Percentiles rank a stretch among this genome's conserved stretches.
Evolutionary conservation across 2,113 vertebrate genomes (phyloP).

Genomic region (Pterophyllum scalare): DNA sequence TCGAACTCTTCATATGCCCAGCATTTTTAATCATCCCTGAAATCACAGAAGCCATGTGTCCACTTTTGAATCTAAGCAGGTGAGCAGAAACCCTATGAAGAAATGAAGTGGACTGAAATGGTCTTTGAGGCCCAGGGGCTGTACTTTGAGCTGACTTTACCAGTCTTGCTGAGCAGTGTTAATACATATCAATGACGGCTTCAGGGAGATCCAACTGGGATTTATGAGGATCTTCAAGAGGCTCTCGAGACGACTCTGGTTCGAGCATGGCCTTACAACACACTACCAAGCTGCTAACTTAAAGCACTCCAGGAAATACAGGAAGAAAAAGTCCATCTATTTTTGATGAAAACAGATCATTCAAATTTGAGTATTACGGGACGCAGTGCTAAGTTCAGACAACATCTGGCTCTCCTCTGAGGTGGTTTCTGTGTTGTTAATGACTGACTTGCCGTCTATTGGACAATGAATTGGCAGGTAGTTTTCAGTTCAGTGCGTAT

Average conservation of each 20-base stretch:
- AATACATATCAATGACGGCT: slow-evolving; percentile 53
- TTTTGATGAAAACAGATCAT: not conserved
- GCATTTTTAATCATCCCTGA: slow-evolving; percentile 14
- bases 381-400: not conserved
- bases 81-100: slow-evolving; percentile 32
- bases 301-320: not conserved
- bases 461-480: not conserved
- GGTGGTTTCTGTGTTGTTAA: not conserved
- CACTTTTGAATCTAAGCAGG: slow-evolving; percentile 29
- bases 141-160: slow-evolving; percentile 37
- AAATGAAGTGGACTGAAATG: slow-evolving; percentile 25
- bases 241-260: slow-evolving; percentile 29
- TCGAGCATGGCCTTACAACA: slow-evolving; percentile 11
- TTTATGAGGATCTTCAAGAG: slow-evolving; percentile 52
- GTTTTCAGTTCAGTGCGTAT: not conserved
- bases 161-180: slow-evolving; percentile 50
- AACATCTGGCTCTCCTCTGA: not conserved
- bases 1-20: slow-evolving; percentile 32
- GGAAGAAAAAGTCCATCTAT: not conserved
- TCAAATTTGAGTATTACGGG: not conserved
- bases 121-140: slow-evolving; percentile 32
- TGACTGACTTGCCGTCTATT: not conserved
- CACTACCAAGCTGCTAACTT: not conserved
- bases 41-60: slow-evolving; percentile 12
- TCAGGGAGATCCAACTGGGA: slow-evolving; percentile 54